A percentile compares a stretch with the other conserved stretches of the same genome.
These are phyloP conservation scores for Carposina sasakii DNA, from an alignment of 1,140 invertebrate genomes.

Conservation along the genomic window DNA sequence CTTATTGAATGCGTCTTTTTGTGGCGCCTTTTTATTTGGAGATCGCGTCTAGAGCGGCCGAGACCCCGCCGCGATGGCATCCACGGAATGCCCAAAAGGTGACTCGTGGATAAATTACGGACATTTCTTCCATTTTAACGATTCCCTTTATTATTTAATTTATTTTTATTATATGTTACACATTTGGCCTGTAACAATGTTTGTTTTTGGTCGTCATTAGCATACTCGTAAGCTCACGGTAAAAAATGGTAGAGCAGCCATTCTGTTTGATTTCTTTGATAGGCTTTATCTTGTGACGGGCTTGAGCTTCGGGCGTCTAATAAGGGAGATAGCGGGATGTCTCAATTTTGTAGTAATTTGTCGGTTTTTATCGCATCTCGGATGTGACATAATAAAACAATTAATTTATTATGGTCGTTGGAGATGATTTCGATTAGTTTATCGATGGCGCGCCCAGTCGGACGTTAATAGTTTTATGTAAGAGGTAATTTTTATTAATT, in stretches of 20 bases:
- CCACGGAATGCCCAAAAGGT: constrained; percentile 67
- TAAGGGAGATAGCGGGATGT: constrained; percentile 65
- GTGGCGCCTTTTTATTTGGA: constrained; percentile 64
- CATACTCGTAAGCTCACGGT: constrained; percentile 61
- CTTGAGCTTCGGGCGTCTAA: constrained; percentile 43
- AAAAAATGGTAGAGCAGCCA: constrained; percentile 38
- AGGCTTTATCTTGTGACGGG: constrained; percentile 48
- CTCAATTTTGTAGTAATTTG: constrained; percentile 63
- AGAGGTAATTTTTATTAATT: constrained; percentile 68
- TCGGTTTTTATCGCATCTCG: constrained; percentile 51
- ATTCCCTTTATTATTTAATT: constrained; percentile 70
- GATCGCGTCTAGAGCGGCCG: constrained; percentile 60
- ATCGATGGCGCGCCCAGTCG: constrained; percentile 21
- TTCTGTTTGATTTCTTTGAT: constrained; percentile 55
- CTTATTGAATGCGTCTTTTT: constrained; percentile 68
- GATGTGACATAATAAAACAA: constrained; percentile 67
- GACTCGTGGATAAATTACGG: constrained; percentile 68
- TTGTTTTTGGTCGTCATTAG: constrained; percentile 67
- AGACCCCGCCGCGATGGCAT: constrained; percentile 49
- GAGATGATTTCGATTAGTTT: constrained; percentile 57
- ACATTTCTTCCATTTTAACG: constrained; percentile 68
- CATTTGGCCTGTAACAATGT: constrained; percentile 67
- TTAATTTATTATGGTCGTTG: constrained; percentile 58
- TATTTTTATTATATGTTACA: constrained; percentile 70
- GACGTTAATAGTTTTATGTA: constrained; percentile 64